phyloP scores from a whole-genome alignment of 2,113 vertebrate species.

The Shinisaurus crocodilurus region DNA sequence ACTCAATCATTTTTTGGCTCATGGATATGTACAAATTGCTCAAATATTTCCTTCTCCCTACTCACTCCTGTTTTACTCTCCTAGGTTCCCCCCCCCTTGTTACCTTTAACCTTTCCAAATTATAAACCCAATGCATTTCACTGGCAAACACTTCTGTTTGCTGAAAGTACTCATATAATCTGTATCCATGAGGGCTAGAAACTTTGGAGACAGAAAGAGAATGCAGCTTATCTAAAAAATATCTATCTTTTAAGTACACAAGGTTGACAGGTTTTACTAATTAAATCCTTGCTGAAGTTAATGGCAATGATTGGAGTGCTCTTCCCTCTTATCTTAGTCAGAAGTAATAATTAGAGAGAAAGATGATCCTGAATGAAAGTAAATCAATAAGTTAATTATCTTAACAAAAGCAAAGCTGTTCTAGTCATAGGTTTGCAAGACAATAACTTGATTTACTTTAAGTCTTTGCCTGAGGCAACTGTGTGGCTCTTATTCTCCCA shows the following conservation, averaged over 20 bases:
- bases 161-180: neutral
- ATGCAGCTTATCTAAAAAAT: neutral
- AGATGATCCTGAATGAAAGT: neutral
- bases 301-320: neutral
- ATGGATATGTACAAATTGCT: neutral
- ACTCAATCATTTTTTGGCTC: neutral
- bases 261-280: neutral
- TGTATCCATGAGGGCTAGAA: neutral
- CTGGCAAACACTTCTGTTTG: neutral
- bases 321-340: neutral
- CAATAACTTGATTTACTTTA: neutral
- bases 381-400: neutral
- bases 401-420: neutral
- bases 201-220: conserved; percentile 7
- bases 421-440: neutral
- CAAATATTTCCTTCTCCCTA: neutral
- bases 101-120: neutral
- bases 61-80: neutral
- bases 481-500: neutral
- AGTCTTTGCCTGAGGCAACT: neutral
- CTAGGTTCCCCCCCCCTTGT: neutral
- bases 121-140: neutral
- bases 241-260: neutral
- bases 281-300: neutral
- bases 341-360: neutral